Evolutionary conservation across 2,888 invertebrate species (phyloP), one percentile per base, ranked within the genome.

Genomic region (Hirtodrosophila alboralis): DNA sequence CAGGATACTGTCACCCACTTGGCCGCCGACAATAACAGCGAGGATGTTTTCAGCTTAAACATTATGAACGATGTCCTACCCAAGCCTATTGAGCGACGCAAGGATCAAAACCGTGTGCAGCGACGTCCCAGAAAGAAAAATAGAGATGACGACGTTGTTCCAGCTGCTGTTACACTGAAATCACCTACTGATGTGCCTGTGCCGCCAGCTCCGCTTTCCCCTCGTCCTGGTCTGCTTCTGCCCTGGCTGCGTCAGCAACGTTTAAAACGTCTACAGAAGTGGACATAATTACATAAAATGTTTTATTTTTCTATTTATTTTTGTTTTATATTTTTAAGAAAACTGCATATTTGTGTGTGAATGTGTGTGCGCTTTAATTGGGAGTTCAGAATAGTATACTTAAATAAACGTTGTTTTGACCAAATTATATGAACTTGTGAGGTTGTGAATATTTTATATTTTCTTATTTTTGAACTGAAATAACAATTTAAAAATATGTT

Each of bases 171-270:
- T 5, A 72, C 76, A 4, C 27, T 12, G 58, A n/a, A n/a, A n/a
- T n/a, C 73, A 14, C 65, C 84, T 18, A 18, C 5, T 1, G 18
- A 4, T 6, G 4, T 56, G 1, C 26, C 36, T 2, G 18, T 48
- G 26, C 38, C 61, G 2, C n/a, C 48, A 7, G 31, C 58, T 18
- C 40, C 64, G 0, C 31, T 73, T 0, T 38, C 51, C 0, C 56
- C 44, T 1, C 73, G 59, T 0, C n/a, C n/a, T n/a, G 62, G 66
- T 16, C 40, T 63, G 0, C 27, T 79, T 6, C 40, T 84, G 4
- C 80, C 84, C n/a, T 80, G 80, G 80, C 43, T 80, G 4, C 60
- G 80, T 1, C 74, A 85, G 31, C 76, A 41, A 2, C 77, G 84
- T 4, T 34, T 83, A 18, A 59, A 10, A 27, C 83, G 63, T 2